Evolutionary conservation across 1,140 invertebrate genomes (phyloP), one percentile per base, ranked within the genome.

Genomic region (Caenorhabditis tropicalis): DNA sequence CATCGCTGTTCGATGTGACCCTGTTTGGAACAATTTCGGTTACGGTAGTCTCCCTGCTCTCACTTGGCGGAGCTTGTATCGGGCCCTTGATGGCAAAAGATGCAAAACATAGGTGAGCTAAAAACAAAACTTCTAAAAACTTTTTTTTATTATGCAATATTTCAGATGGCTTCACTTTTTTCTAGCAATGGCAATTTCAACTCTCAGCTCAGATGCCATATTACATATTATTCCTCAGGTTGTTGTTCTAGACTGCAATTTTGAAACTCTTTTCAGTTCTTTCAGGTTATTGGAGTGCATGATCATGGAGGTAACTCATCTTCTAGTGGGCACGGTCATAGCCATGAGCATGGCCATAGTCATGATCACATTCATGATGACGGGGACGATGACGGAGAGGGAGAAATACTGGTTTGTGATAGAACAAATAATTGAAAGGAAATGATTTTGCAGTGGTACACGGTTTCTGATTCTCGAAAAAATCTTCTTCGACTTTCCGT

Each of bases 111-210:
- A 84, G 84, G 81, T 83, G 19, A 53, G 16, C 33, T n/a, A n/a
- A n/a, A n/a, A n/a, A n/a, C n/a, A n/a, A 19, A 12, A 51, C 48
- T 39, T 36, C 19, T 24, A 12, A 15, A 65, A 36, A 10, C 19
- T 1, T 9, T 24, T n/a, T n/a, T n/a, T n/a, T n/a, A n/a, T n/a
- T 0, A 24, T 9, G 9, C 16, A 24, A 31, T 1, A 58, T 33
- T 51, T 60, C n/a, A 81, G 80, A 24, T 85, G 84, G 84, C 53
- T 85, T 7, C 84, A 85, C 1, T 85, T 85, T 46, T 85, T 85
- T 58, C 65, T 85, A 2, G 84, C 84, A 31, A 85, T 85, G 84
- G 84, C 84, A 4, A 60, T 85, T 2, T 65, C 79, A 1, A 85
- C 84, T 10, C 81, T 85, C 53, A 74, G 43, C n/a, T 70, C 84